Evolutionary conservation across 2,888 invertebrate species (phyloP).

Genomic region (Tachina fera): DNA sequence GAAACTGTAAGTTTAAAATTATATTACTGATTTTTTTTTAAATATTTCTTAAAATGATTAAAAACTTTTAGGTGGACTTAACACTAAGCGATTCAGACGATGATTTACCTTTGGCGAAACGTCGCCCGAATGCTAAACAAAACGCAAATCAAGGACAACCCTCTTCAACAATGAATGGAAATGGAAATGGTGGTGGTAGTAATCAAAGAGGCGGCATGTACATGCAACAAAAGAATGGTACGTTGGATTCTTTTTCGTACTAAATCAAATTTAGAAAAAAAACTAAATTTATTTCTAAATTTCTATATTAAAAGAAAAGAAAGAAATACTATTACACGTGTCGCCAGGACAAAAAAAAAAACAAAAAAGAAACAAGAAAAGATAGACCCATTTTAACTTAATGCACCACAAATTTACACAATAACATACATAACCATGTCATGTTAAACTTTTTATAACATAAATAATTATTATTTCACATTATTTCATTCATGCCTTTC

Average conservation of each 20-base stretch:
- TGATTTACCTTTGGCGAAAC: conserved; percentile 86
- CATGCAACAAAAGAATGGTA: conserved; percentile 80
- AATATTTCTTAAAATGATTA: not conserved
- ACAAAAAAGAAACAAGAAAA: not conserved
- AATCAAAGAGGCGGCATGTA: conserved; percentile 75
- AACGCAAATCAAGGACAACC: conserved; percentile 74
- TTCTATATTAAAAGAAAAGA: conserved; percentile 28
- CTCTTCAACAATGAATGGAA: conserved; percentile 77
- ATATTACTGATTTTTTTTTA: not conserved
- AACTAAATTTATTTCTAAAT: conserved; percentile 69
- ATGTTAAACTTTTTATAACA: conserved; percentile 44
- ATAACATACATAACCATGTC: conserved; percentile 46
- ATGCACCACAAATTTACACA: conserved; percentile 38
- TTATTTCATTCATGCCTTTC: conserved; percentile 39
- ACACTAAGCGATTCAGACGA: conserved; percentile 90
- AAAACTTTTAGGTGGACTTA: conserved; percentile 85
- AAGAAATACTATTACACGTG: conserved; percentile 46
- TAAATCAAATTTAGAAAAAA: conserved; percentile 72
- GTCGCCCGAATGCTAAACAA: conserved; percentile 83
- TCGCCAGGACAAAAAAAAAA: conserved; percentile 62
- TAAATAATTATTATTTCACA: conserved; percentile 25
- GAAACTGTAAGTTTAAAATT: conserved; percentile 80
- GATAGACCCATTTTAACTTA: conserved; percentile 12
- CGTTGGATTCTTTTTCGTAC: conserved; percentile 81
- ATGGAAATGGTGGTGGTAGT: conserved; percentile 66